Percentiles rank a stretch among this genome's conserved stretches.
These are phyloP conservation scores for Dasypogon diadema DNA, from an alignment of 2,888 invertebrate species.

Conservation along the genomic window DNA sequence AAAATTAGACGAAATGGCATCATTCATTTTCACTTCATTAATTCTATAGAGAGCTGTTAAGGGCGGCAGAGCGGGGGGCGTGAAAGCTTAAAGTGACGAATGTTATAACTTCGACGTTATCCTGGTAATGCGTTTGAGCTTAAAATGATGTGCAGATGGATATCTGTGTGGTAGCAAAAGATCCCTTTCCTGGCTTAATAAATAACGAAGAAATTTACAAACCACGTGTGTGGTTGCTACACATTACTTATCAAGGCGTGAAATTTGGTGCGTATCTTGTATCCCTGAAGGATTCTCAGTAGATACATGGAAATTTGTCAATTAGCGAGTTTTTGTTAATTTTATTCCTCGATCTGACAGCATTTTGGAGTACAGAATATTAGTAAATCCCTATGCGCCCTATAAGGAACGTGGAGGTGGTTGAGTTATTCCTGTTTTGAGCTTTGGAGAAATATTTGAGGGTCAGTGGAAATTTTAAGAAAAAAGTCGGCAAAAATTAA, in stretches of 20 bases:
- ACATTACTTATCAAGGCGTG: slow-evolving; percentile 28
- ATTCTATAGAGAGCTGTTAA: slow-evolving; percentile 9
- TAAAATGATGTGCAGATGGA: slow-evolving; percentile 39
- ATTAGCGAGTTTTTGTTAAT: slow-evolving; percentile 43
- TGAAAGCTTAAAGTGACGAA: slow-evolving; percentile 12
- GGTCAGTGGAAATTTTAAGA: too few relatives aligned
- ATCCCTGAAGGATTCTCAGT: slow-evolving; percentile 9
- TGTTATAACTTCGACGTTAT: background rate
- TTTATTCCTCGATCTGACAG: slow-evolving; percentile 38
- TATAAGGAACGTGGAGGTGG: too few relatives aligned
- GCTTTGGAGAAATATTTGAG: too few relatives aligned
- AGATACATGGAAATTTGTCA: slow-evolving; percentile 45
- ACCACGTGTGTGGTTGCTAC: slow-evolving; percentile 43
- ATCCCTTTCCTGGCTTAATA: slow-evolving; percentile 14
- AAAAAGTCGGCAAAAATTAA: too few relatives aligned
- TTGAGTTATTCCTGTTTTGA: too few relatives aligned
- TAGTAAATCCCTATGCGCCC: too few relatives aligned
- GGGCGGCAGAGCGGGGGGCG: background rate
- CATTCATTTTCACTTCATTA: slow-evolving; percentile 49
- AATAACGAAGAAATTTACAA: slow-evolving; percentile 5
- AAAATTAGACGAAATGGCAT: slow-evolving; percentile 43
- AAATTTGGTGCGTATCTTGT: slow-evolving; percentile 16
- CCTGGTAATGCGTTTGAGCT: slow-evolving; percentile 14
- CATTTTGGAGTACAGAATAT: too few relatives aligned
- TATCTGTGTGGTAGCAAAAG: slow-evolving; percentile 27